Evolutionary conservation across 2,888 invertebrate species (phyloP).

Genomic region (Agrotis segetum): DNA sequence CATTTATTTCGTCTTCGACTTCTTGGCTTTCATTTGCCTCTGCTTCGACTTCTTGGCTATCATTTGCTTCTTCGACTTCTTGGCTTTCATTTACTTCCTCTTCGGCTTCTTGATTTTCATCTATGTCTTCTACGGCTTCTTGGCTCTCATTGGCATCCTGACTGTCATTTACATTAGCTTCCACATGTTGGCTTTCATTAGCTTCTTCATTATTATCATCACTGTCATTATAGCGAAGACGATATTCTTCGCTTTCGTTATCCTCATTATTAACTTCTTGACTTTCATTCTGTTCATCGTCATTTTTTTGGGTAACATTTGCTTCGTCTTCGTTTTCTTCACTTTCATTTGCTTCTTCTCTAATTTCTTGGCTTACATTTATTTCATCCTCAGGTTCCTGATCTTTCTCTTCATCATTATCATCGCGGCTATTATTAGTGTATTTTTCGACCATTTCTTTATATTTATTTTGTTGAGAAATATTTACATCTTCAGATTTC

Average conservation of each 20-base stretch:
- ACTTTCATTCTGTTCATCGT: constrained; percentile 31
- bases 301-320: constrained; percentile 37
- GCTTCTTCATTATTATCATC: constrained; percentile 24
- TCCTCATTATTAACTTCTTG: constrained; percentile 23
- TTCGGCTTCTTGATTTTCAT: constrained; percentile 26
- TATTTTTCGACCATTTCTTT: constrained; percentile 20
- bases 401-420: constrained; percentile 7
- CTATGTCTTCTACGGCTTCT: constrained; percentile 19
- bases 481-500: constrained; percentile 29
- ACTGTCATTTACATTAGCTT: constrained; percentile 30
- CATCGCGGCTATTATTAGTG: constrained; percentile 19
- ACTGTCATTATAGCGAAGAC: too few species aligned
- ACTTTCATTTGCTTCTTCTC: constrained; percentile 6
- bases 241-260: constrained; percentile 29
- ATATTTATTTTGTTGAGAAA: constrained; percentile 19
- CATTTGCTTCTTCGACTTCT: constrained; percentile 28
- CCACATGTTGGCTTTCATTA: constrained; percentile 35
- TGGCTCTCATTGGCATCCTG: constrained; percentile 15
- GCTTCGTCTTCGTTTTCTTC: constrained; percentile 23
- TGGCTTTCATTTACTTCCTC: constrained; percentile 31
- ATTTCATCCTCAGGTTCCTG: constrained; percentile 18
- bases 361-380: constrained; percentile 8
- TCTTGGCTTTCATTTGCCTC: constrained; percentile 18
- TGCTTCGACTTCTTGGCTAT: constrained; percentile 27
- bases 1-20: not conserved